These are phyloP conservation scores for Eristalis intricaria DNA, from an alignment of 2,888 invertebrate genomes.

Conservation along the genomic window DNA sequence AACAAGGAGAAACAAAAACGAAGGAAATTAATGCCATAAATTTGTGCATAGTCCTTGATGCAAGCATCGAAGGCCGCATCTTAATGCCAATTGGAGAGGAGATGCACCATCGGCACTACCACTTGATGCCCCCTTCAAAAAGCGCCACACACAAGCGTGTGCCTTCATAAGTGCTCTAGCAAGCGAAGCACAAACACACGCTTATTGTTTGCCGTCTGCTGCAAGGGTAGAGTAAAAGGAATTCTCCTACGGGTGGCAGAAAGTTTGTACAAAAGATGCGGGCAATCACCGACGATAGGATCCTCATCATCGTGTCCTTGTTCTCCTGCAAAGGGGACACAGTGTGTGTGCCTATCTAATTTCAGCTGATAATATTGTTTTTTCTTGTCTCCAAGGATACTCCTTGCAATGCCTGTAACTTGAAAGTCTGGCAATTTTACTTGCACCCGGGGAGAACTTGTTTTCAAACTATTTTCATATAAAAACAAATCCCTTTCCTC, in stretches of 20 bases:
- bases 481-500: constrained; percentile 1
- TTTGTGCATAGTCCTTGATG: constrained; percentile 40
- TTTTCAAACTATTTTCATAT: constrained; percentile 9
- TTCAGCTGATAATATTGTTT: constrained; percentile 4
- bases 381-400: background rate
- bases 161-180: constrained; percentile 13
- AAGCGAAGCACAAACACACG: background rate
- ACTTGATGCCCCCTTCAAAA: constrained; percentile 30
- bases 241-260: constrained; percentile 16
- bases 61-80: background rate
- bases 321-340: background rate
- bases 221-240: constrained; percentile 27
- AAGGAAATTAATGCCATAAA: constrained; percentile 45
- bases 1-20: background rate
- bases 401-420: background rate
- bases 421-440: background rate
- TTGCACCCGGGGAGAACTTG: background rate
- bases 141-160: background rate
- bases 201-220: constrained; percentile 1
- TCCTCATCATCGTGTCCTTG: constrained; percentile 4
- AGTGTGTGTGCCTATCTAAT: constrained; percentile 26
- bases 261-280: constrained; percentile 27
- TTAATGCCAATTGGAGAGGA: constrained; percentile 6
- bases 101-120: constrained; percentile 20
- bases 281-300: constrained; percentile 19